These are phyloP conservation scores for Diadema setosum DNA, from an alignment of 35 echinoderm and acorn worm genomes.

Conservation along the genomic window DNA sequence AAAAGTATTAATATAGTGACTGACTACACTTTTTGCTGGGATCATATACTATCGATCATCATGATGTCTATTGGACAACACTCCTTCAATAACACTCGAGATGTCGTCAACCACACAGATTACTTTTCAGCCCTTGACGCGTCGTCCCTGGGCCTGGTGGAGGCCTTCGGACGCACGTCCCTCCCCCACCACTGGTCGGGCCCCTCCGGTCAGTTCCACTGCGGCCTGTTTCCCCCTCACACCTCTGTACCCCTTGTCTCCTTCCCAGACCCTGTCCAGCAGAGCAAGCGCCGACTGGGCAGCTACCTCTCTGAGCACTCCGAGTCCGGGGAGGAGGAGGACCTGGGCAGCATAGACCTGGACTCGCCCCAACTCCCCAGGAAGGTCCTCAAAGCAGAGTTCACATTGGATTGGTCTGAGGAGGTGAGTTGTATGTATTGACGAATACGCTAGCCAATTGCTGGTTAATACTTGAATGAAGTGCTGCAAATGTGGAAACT, in stretches of 20 bases:
- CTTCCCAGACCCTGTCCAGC: not conserved
- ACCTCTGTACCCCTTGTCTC: not conserved
- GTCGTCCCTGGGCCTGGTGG: not conserved
- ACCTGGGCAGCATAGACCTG: conserved; percentile 39
- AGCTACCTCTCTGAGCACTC: not conserved
- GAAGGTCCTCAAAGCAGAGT: conserved; percentile 56
- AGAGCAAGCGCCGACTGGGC: not conserved
- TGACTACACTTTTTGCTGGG: not conserved
- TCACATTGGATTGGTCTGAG: conserved; percentile 75
- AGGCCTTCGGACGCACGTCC: not conserved
- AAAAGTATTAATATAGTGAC: too few species aligned
- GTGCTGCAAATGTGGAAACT: too few species aligned
- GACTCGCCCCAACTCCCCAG: conserved; percentile 43
- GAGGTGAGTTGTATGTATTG: conserved; percentile 41
- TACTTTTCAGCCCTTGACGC: too few species aligned
- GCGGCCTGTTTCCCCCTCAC: not conserved
- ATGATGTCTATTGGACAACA: too few species aligned
- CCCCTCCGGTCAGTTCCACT: not conserved
- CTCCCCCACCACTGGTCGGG: not conserved
- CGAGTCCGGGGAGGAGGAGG: conserved; percentile 17
- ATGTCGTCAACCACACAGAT: too few species aligned
- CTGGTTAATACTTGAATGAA: too few species aligned
- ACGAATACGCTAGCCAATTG: too few species aligned
- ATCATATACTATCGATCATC: not conserved
- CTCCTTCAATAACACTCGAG: too few species aligned